Evolutionary conservation across 2,797 vertebrate species (phyloP), one percentile per base, ranked within the genome.

Genomic region (Acrocephalus scirpaceus): DNA sequence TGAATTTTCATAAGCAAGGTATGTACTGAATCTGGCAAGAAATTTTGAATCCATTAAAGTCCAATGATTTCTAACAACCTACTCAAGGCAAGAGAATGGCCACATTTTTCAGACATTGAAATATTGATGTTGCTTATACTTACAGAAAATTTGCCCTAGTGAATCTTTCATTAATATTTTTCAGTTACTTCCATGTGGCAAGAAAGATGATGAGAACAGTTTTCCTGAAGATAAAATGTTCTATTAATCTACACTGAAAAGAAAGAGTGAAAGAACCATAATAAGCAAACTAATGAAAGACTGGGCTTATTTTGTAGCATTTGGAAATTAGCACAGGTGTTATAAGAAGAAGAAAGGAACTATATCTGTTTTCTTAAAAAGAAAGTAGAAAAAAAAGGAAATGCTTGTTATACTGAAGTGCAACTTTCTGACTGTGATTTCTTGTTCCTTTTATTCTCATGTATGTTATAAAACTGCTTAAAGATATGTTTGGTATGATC

Each of bases 141-240:
- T 96, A 92, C 96, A 98, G 97, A 98, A 98, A 98, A 98, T 98
- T 98, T 96, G 94, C 96, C 94, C 66, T 97, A 81, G 98, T 99
- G 98, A 98, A 98, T 99, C 97, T 98, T 99, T 98, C 93, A 98
- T 98, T 97, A 97, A 94, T 97, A 97, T 97, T 95, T 98, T 98
- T 98, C 97, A 98, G 97, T 95, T 93, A 67, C 92, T 94, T 98
- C 73, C 95, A 94, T 13, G 80, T 94, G 92, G 84, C 73, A 96
- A 92, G 96, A 97, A 96, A 91, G 73, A 96, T 64, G 92, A 96
- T 92, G 74, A 95, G 87, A 96, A 87, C 53, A 70, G 88, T 61
- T 91, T 90, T 84, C 67, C 76, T 57, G 60, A 94, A 95, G 93
- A 85, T 67, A 95, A 93, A 96, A 56, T 92, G 69, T 91, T 96